Evolutionary conservation across 2,113 vertebrate genomes (phyloP).

Genomic region (Nematolebias whitei): DNA sequence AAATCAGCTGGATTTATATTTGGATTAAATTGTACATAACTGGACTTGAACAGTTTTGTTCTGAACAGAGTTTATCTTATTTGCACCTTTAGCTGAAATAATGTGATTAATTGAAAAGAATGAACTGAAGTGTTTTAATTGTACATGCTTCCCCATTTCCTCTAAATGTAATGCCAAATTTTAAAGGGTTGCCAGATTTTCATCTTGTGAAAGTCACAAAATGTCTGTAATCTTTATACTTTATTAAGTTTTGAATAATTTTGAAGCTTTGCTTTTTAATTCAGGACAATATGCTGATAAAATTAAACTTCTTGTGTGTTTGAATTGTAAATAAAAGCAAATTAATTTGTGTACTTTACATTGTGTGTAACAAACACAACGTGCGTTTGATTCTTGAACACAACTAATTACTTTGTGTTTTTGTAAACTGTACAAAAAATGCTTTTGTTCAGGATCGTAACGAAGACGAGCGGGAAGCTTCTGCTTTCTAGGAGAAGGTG

Average conservation of each 20-base stretch:
- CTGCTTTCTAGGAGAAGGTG: background rate
- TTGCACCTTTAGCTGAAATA: constrained; percentile 5
- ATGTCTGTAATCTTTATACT: background rate
- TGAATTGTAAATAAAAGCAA: constrained; percentile 66
- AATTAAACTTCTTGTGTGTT: constrained; percentile 54
- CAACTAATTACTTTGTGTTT: background rate
- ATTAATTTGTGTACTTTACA: constrained; percentile 28
- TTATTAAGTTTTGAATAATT: too few species aligned
- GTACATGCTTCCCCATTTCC: background rate
- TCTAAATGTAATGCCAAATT: constrained; percentile 4
- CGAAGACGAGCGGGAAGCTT: background rate
- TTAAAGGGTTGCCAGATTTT: background rate
- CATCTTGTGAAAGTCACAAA: background rate
- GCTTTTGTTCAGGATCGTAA: constrained; percentile 18
- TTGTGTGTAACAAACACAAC: constrained; percentile 24
- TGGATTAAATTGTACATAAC: too few species aligned
- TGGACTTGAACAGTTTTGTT: background rate
- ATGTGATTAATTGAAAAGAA: background rate
- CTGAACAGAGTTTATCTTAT: background rate
- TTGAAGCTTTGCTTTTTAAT: background rate
- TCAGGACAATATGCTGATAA: constrained; percentile 2
- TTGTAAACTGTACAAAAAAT: constrained; percentile 28
- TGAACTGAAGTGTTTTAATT: background rate
- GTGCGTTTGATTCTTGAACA: constrained; percentile 5
- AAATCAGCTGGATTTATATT: too few species aligned